Evolutionary conservation across 2,113 vertebrate genomes (phyloP).

Genomic region (Microtus ochrogaster): DNA sequence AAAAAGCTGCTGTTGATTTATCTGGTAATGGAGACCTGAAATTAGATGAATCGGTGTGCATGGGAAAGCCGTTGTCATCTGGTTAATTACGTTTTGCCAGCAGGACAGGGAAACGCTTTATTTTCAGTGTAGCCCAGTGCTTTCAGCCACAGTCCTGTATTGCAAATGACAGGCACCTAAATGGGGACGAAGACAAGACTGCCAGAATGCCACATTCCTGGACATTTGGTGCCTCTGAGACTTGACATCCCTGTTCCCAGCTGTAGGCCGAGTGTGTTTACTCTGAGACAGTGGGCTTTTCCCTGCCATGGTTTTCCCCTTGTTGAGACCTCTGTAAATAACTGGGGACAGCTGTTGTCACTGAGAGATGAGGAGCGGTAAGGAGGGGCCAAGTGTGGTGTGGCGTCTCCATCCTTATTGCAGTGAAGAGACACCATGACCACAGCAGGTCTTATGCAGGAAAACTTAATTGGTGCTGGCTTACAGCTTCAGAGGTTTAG

Average conservation of each 20-base stretch:
- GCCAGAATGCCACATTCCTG: neutral
- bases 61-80: slow-evolving; percentile 77
- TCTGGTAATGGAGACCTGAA: slow-evolving; percentile 78
- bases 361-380: neutral
- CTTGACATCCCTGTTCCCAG: neutral
- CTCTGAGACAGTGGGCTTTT: neutral
- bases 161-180: slow-evolving; percentile 18
- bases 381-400: neutral
- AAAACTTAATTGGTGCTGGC: neutral
- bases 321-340: neutral
- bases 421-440: neutral
- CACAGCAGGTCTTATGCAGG: neutral
- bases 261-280: neutral
- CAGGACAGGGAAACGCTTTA: slow-evolving; percentile 57
- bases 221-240: neutral
- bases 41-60: slow-evolving; percentile 79
- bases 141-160: slow-evolving; percentile 43
- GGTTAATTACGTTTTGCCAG: slow-evolving; percentile 82
- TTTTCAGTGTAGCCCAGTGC: slow-evolving; percentile 58
- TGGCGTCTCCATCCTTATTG: neutral
- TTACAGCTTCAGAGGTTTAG: neutral
- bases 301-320: neutral
- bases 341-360: neutral
- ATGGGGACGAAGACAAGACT: slow-evolving; percentile 12
- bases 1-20: slow-evolving; percentile 76